Conservation (phyloP, 2,888 invertebrate species). For the Phragmatobia fuliginosa region DNA sequence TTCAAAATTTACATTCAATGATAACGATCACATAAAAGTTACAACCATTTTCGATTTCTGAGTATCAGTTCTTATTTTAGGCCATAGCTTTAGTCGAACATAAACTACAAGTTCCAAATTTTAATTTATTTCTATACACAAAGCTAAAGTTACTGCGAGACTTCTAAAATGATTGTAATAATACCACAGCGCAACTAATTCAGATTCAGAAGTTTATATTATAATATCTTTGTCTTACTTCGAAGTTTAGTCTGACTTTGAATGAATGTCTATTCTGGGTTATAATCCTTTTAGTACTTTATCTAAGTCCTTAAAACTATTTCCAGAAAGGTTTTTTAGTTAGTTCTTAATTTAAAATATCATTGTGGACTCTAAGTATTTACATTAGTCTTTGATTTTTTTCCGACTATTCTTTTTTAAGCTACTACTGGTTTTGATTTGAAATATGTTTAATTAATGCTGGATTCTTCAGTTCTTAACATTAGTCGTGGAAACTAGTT, state of each 20-base stretch:
- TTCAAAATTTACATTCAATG: too few relatives aligned
- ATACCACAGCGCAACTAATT: not conserved
- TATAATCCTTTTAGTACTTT: conserved; percentile 5
- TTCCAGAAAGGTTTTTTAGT: not conserved
- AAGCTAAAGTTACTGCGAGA: not conserved
- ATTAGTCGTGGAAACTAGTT: too few relatives aligned
- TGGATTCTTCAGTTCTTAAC: too few relatives aligned
- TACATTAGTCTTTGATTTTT: too few relatives aligned
- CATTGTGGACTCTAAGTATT: too few relatives aligned
- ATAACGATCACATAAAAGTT: not conserved
- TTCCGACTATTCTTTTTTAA: too few relatives aligned
- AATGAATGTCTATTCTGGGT: conserved; percentile 7
- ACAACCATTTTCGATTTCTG: not conserved
- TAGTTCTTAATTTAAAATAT: too few relatives aligned
- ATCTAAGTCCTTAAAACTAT: not conserved
- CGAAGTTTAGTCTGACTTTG: conserved; percentile 12
- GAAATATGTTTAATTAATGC: too few relatives aligned
- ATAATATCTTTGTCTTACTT: conserved; percentile 9
- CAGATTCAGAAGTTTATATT: conserved; percentile 4
- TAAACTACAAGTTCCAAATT: not conserved
- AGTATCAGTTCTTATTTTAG: not conserved
- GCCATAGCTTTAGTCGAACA: not conserved
- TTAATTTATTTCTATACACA: not conserved
- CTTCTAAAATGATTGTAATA: conserved; percentile 7
- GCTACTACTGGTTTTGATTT: too few relatives aligned